Base-by-base conservation (phyloP, 2,888 invertebrate species). In the Lamproptera curius region DNA sequence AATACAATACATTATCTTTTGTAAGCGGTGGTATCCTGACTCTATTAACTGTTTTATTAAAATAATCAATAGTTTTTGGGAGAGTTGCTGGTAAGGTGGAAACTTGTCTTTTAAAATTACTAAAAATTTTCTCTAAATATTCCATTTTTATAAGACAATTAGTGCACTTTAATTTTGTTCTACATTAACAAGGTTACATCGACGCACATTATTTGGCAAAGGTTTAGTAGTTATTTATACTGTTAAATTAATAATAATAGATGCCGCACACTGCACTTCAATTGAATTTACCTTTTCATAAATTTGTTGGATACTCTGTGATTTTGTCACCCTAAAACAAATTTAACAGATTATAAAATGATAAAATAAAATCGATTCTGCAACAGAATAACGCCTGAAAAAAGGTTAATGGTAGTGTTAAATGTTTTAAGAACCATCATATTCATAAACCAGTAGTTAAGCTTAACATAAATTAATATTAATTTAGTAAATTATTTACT, bases 1-100 rank as follows among this genome's bases (percentile, higher is more conserved):
- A 93, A 76, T 90, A 93, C 17, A 92, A 82, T 50, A 94, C 85
- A 81, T 93, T 94, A 57, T 92, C 90, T 68, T 89, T 90, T 41
- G 91, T 94, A 50, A 94, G 80, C 11, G 94, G 93, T 66, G 91
- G 93, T 43, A 94, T 62, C 57, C 71, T 74, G 3, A 86, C 68
- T 65, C 65, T 85, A 54, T 56, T 73, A 33, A 84, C 61, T 28
- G 85, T 73, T 64, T 80, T 84, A 62, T 78, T 82, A 9, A 86
- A 57, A 52, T 66, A 64, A 53, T 86, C 83, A 37, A 82, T 62
- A 47, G 78, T 70, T 63, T 73, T 82, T 6, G 82, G 77, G 42
- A 83, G 57, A 10, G 69, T 59, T 42, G 58, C 69, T 55, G 84
- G 79, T 53, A 83, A 56, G 52, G 65, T 71, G 39, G 56, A 53